Evolutionary conservation across 2,113 vertebrate species (phyloP).

Genomic region (Acanthochromis polyacanthus): DNA sequence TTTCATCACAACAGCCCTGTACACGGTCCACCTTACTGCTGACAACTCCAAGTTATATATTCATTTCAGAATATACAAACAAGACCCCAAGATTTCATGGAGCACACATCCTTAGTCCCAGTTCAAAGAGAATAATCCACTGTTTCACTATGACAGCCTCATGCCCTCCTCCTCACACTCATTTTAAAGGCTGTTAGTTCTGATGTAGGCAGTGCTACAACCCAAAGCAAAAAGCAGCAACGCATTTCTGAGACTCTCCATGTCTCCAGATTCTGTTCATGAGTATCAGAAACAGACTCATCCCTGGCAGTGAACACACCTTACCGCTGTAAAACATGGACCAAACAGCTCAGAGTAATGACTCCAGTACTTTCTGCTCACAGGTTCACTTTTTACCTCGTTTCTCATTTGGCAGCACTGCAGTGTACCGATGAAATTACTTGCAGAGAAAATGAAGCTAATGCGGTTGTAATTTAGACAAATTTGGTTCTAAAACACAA

Average conservation of each 20-base stretch:
- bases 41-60: neutral
- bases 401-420: slow-evolving; percentile 12
- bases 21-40: neutral
- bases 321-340: neutral
- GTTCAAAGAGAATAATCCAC: neutral
- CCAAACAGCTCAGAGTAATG: neutral
- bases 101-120: too few relatives aligned
- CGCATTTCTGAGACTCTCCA: too few relatives aligned
- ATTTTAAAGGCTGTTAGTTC: too few relatives aligned
- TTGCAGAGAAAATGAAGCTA: slow-evolving; percentile 21
- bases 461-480: slow-evolving; percentile 33
- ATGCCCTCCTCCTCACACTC: neutral
- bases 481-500: slow-evolving; percentile 29
- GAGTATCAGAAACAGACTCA: too few relatives aligned
- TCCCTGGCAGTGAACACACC: neutral
- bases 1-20: neutral
- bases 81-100: too few relatives aligned
- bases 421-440: neutral
- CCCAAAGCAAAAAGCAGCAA: too few relatives aligned
- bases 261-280: too few relatives aligned
- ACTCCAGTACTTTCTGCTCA: neutral
- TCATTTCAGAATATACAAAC: too few relatives aligned
- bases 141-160: neutral
- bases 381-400: neutral
- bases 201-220: too few relatives aligned